These are phyloP conservation scores for Cepaea hortensis DNA, from an alignment of 2,888 invertebrate genomes.

Conservation along the genomic window DNA sequence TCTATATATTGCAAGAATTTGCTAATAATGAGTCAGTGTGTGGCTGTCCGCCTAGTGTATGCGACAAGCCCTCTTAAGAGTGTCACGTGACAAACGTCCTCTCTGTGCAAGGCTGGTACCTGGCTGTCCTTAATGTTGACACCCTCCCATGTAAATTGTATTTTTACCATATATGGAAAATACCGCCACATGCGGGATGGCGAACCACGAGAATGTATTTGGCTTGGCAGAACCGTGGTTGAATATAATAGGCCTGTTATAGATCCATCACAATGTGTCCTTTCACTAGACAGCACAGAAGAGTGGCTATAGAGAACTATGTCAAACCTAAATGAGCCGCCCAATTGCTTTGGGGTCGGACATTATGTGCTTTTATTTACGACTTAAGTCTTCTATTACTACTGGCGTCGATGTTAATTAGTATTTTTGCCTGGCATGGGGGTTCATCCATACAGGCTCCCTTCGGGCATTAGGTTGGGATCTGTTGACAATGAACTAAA, in stretches of 20 bases:
- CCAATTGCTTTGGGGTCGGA: too few species aligned
- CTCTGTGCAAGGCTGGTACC: conserved; percentile 15
- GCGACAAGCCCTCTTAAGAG: conserved; percentile 5
- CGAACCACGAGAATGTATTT: not conserved
- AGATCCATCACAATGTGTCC: too few species aligned
- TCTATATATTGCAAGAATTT: conserved; percentile 9
- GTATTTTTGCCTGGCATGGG: too few species aligned
- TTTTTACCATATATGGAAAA: conserved; percentile 39
- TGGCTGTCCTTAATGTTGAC: conserved; percentile 35
- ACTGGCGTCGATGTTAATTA: too few species aligned
- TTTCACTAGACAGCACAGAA: too few species aligned
- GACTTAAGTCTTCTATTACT: too few species aligned
- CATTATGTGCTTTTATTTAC: too few species aligned
- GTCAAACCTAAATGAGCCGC: too few species aligned
- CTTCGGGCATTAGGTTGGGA: too few species aligned
- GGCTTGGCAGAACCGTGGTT: not conserved
- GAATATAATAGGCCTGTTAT: not conserved
- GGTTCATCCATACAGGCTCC: too few species aligned
- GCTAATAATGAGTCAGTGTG: conserved; percentile 26
- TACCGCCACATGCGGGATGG: not conserved
- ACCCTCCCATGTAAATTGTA: not conserved
- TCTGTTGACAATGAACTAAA: too few species aligned
- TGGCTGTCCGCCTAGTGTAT: conserved; percentile 39
- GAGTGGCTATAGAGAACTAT: too few species aligned
- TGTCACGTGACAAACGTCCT: conserved; percentile 47